Conservation (phyloP, 2,797 vertebrate genomes). For the Crypturellus tataupa region DNA sequence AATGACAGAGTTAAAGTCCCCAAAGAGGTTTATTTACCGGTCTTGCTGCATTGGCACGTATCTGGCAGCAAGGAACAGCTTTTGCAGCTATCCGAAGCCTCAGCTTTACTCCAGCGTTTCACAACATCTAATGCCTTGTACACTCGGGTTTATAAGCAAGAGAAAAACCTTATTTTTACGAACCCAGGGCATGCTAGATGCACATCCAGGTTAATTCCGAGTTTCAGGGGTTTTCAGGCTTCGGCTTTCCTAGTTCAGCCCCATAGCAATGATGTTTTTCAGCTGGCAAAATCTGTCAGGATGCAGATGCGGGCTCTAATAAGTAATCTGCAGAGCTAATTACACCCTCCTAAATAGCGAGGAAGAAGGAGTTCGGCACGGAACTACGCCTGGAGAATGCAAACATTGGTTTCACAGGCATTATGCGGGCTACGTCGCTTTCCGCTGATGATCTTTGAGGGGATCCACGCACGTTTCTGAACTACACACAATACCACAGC, state of each 20-base stretch:
- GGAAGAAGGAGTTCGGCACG: no score
- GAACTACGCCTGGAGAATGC: background rate
- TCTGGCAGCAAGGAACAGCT: background rate
- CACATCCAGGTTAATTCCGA: background rate
- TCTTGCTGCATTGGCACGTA: background rate
- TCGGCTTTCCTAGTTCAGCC: background rate
- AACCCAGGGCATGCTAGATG: background rate
- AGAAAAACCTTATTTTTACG: background rate
- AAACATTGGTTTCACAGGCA: background rate
- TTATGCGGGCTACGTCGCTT: background rate
- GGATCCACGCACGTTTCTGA: background rate
- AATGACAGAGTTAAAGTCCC: background rate
- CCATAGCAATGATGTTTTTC: background rate
- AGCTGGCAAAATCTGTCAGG: background rate
- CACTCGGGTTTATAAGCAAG: background rate
- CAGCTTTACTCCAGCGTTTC: background rate
- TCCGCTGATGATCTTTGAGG: background rate
- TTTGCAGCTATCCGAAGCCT: background rate
- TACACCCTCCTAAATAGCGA: background rate
- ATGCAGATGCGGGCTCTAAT: background rate
- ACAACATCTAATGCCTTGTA: background rate
- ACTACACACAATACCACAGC: background rate
- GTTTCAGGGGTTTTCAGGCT: background rate
- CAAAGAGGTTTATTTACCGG: background rate
- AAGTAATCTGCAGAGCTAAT: background rate